Conservation (phyloP, 2,797 vertebrate species). For the Podargus strigoides region DNA sequence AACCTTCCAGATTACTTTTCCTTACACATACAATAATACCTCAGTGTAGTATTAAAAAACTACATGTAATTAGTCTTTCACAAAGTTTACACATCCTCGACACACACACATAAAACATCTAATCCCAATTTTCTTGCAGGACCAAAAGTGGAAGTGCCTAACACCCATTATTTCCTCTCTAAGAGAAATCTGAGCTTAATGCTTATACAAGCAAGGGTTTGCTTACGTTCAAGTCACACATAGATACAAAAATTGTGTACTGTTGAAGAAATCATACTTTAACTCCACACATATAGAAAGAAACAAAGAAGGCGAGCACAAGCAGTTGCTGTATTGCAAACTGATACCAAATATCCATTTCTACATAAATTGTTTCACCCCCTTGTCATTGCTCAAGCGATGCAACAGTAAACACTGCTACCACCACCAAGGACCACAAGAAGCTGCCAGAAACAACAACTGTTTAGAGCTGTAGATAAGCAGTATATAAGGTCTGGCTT, state of each 20-base stretch:
- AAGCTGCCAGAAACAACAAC: background rate
- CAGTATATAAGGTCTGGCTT: background rate
- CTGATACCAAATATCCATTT: background rate
- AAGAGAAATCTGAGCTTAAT: background rate
- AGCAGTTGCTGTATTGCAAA: background rate
- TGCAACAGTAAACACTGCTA: background rate
- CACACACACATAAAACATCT: background rate
- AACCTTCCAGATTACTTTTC: background rate
- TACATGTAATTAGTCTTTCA: background rate
- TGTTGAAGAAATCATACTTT: background rate
- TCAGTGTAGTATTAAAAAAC: background rate
- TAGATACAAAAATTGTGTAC: accelerated
- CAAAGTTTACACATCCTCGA: background rate
- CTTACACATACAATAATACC: background rate
- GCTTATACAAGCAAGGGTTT: background rate
- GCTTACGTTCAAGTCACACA: background rate
- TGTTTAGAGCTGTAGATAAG: background rate
- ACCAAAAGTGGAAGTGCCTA: background rate
- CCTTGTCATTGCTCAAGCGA: background rate
- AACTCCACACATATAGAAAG: background rate
- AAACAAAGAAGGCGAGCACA: background rate
- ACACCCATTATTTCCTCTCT: background rate
- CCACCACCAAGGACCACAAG: background rate
- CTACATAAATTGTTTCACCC: background rate
- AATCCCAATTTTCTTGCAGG: background rate